phyloP scores from a whole-genome alignment of 1,140 invertebrate genomes.

The Zelostemma sp. region DNA sequence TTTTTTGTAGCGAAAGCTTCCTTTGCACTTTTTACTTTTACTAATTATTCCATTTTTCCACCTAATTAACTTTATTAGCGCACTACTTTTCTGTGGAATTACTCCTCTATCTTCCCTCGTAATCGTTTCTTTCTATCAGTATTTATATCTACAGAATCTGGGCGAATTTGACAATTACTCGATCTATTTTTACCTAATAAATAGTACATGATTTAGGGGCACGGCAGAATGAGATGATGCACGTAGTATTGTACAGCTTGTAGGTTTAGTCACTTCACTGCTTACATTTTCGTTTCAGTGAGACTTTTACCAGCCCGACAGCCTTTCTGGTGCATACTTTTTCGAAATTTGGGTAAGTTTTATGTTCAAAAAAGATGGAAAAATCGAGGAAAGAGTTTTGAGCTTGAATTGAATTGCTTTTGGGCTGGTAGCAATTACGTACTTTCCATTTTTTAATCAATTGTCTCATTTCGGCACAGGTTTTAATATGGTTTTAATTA shows the following conservation, averaged over 20 bases:
- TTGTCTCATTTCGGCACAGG: not conserved
- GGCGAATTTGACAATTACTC: conserved; percentile 3
- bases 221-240: conserved; percentile 30
- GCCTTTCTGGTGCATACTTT: conserved; percentile 79
- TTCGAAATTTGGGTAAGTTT: conserved; percentile 81
- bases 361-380: conserved; percentile 51
- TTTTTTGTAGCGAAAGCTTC: no score
- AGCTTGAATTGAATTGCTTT: conserved; percentile 61
- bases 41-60: not conserved
- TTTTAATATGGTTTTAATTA: no score
- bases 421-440: conserved; percentile 57
- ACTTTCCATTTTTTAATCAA: not conserved
- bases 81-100: no score
- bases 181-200: conserved; percentile 10
- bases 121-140: conserved; percentile 5
- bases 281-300: conserved; percentile 77
- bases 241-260: conserved; percentile 53
- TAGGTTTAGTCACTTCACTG: conserved; percentile 60
- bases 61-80: not conserved
- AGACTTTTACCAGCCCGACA: conserved; percentile 76
- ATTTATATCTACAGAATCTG: not conserved
- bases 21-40: not conserved
- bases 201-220: conserved; percentile 22
- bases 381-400: conserved; percentile 52
- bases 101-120: conserved; percentile 13